Evolutionary conservation across 2,113 vertebrate species (phyloP), one percentile per base, ranked within the genome.

Genomic region (Xiphophorus couchianus): DNA sequence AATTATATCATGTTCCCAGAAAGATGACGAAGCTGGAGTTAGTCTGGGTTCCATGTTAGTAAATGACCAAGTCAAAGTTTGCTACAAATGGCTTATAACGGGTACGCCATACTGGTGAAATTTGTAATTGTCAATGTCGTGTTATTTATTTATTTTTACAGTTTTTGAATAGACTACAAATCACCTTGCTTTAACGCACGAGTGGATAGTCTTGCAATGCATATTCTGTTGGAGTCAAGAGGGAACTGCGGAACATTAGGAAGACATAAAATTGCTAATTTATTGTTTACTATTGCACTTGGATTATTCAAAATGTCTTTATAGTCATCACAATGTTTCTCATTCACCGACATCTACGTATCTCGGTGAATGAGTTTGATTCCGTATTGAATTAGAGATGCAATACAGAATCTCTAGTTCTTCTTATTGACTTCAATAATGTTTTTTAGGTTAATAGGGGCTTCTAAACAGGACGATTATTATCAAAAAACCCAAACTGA

Each of bases 1-100:
- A 67, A 3, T 4, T 37, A 68, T 65, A 39, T 13, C 83, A 84
- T 0, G 61, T 86, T 15, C 54, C 67, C 66, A n/a, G 4, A 14
- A 11, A 51, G 9, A 67, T 30, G 35, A 27, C 22, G 2, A 28
- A 33, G 68, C 39, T 60, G 19, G n/a, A 0, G 37, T 13, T 5
- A 28, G 62, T 48, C 42, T 17, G 7, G 8, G 51, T 2, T 58
- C 22, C 51, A 22, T 60, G 29, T 65, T 1, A 42, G 42, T 15
- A 37, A 60, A 27, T 19, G 12, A 39, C 4, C 13, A 25, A 54
- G 64, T 76, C 28, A 6, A 33, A 76, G 17, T 19, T 58, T 58
- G 51, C 2, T n/a, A 58, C 8, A 58, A 10, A 58, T 3, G 22
- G 7, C 5, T n/a, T 19, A n/a, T 58, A n/a, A 58, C 7, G 48